Percentiles rank a stretch among this genome's conserved stretches.
phyloP scores from a whole-genome alignment of 1,140 invertebrate species.

The Antheraea mylitta region DNA sequence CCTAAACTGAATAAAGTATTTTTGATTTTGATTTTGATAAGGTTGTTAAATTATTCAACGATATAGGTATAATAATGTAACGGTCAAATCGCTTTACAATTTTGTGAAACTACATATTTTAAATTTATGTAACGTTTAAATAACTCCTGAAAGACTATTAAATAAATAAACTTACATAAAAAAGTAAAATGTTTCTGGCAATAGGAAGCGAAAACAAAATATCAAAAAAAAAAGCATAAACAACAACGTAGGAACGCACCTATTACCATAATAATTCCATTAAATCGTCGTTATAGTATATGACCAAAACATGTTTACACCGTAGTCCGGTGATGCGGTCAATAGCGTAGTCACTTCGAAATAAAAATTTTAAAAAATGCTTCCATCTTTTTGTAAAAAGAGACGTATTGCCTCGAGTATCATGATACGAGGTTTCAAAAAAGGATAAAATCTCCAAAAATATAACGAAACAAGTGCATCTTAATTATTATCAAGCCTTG shows the following conservation, averaged over 20 bases:
- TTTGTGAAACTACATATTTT: too few relatives aligned
- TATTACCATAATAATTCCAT: slow-evolving; percentile 30
- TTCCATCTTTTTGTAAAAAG: slow-evolving; percentile 3
- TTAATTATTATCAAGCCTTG: not conserved
- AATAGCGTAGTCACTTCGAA: too few relatives aligned
- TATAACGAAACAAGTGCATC: not conserved
- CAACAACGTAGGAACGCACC: slow-evolving; percentile 13
- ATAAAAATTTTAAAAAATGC: too few relatives aligned
- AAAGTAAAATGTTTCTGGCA: not conserved
- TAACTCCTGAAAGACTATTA: too few relatives aligned
- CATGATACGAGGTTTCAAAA: not conserved
- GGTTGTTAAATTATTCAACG: too few relatives aligned
- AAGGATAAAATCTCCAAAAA: slow-evolving; percentile 6
- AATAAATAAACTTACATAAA: too few relatives aligned
- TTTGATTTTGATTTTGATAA: too few relatives aligned
- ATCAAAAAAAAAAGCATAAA: slow-evolving; percentile 29
- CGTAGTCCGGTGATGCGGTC: too few relatives aligned
- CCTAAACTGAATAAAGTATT: too few relatives aligned
- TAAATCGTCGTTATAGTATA: slow-evolving; percentile 17
- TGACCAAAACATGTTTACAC: slow-evolving; percentile 24
- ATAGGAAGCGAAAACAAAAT: not conserved
- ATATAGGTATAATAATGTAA: too few relatives aligned
- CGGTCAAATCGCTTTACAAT: too few relatives aligned
- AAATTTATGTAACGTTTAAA: too few relatives aligned
- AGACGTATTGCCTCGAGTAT: not conserved